Evolutionary conservation across 2,113 vertebrate genomes (phyloP).

Genomic region (Platysternon megacephalum): DNA sequence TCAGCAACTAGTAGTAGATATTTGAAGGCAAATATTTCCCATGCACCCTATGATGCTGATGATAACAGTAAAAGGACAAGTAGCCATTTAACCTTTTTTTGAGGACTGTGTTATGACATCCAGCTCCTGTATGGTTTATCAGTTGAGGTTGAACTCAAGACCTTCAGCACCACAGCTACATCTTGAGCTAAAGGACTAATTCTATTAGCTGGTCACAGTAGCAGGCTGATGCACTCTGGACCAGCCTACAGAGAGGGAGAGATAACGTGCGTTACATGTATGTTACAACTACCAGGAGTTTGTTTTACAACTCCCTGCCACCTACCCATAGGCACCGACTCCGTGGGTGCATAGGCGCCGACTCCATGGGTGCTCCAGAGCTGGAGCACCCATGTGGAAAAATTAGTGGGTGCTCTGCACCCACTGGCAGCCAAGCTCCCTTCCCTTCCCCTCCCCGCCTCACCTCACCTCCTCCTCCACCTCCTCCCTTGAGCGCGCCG

Average conservation of each 20-base stretch:
- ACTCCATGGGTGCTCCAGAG: too few species aligned
- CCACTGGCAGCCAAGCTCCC: too few species aligned
- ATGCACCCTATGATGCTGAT: background rate
- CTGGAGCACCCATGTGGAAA: too few species aligned
- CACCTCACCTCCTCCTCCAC: too few species aligned
- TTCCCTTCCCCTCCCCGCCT: too few species aligned
- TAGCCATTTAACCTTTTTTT: background rate
- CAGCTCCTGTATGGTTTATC: background rate
- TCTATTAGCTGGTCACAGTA: background rate
- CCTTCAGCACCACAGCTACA: background rate
- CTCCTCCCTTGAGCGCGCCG: too few species aligned
- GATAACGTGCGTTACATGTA: background rate
- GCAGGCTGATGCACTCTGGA: fast-evolving
- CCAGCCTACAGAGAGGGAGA: background rate
- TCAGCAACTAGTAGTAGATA: background rate
- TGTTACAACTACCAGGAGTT: background rate
- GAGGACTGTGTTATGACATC: background rate
- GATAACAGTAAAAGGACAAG: background rate
- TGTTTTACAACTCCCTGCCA: background rate
- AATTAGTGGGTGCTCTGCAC: too few species aligned
- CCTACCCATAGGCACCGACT: background rate
- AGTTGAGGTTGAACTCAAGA: background rate
- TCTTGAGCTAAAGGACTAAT: background rate
- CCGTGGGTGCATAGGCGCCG: too few species aligned
- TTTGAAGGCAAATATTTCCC: background rate